These are phyloP conservation scores for Tipula confusa DNA, from an alignment of 2,888 invertebrate species.

Conservation along the genomic window DNA sequence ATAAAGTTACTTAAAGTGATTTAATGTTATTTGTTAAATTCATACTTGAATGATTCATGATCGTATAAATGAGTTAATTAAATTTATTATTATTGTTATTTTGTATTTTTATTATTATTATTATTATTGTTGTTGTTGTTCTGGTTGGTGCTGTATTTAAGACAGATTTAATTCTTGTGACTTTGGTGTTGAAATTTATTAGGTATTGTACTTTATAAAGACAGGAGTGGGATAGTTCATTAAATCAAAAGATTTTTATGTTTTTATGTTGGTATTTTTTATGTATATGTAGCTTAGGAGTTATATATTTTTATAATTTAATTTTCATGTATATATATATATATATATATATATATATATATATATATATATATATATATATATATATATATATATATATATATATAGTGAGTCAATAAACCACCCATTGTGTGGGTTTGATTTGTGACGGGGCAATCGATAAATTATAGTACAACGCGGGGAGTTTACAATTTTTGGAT, in stretches of 20 bases:
- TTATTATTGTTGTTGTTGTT: too few relatives aligned
- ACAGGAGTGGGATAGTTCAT: conserved; percentile 21
- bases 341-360: neutral
- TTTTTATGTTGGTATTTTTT: neutral
- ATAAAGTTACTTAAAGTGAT: neutral
- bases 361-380: neutral
- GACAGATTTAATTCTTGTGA: conserved; percentile 3
- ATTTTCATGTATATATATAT: neutral
- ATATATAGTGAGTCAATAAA: neutral
- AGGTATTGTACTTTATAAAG: neutral
- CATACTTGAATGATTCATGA: conserved; percentile 25
- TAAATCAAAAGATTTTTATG: neutral
- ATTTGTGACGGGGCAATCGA: conserved; percentile 8
- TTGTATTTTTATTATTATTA: neutral
- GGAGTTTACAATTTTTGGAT: neutral
- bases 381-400: neutral
- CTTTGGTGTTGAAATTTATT: conserved; percentile 20
- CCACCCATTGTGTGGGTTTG: conserved; percentile 20
- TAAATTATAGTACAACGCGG: neutral
- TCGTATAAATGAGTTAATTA: conserved; percentile 6
- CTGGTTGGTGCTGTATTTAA: neutral
- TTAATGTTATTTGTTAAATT: conserved; percentile 12
- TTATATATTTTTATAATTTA: neutral
- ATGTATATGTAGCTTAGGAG: neutral
- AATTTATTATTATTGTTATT: conserved; percentile 25